Percentiles rank a stretch among this genome's conserved stretches.
Evolutionary conservation across 2,888 invertebrate genomes (phyloP).

Genomic region (Dolichopus griseipennis): DNA sequence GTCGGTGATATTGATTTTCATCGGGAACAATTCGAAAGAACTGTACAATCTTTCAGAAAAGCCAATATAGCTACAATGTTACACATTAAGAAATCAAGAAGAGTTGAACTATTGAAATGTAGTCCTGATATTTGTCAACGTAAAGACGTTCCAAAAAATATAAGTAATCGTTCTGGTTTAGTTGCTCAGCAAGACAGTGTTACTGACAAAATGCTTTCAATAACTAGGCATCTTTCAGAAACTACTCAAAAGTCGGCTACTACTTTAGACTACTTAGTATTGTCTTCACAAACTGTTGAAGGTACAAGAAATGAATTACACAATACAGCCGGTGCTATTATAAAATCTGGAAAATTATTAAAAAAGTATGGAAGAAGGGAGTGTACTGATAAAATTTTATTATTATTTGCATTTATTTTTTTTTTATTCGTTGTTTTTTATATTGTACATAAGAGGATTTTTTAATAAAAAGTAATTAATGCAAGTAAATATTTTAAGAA

Average conservation of each 20-base stretch:
- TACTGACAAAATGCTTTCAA: slow-evolving; percentile 74
- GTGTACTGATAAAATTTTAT: slow-evolving; percentile 87
- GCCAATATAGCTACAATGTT: slow-evolving; percentile 71
- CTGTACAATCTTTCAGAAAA: slow-evolving; percentile 66
- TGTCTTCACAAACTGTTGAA: slow-evolving; percentile 60
- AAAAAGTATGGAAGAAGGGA: slow-evolving; percentile 92
- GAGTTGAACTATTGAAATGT: slow-evolving; percentile 57
- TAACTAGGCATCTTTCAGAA: slow-evolving; percentile 77
- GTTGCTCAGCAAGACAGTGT: slow-evolving; percentile 52
- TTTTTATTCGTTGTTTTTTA: slow-evolving; percentile 87
- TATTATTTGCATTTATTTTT: slow-evolving; percentile 78
- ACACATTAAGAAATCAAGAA: slow-evolving; percentile 66
- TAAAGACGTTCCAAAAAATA: slow-evolving; percentile 21
- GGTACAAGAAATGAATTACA: slow-evolving; percentile 75
- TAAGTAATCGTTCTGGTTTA: slow-evolving; percentile 52
- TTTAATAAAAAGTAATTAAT: too few relatives aligned
- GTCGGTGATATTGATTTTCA: slow-evolving; percentile 60
- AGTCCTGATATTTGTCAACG: slow-evolving; percentile 55
- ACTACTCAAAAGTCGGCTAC: slow-evolving; percentile 80
- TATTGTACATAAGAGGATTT: slow-evolving; percentile 82
- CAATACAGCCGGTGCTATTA: slow-evolving; percentile 76
- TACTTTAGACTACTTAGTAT: slow-evolving; percentile 68
- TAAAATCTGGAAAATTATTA: slow-evolving; percentile 81
- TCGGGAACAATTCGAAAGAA: slow-evolving; percentile 61
- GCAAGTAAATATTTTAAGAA: too few relatives aligned